phyloP scores from a whole-genome alignment of 2,888 invertebrate genomes.

The Caenorhabditis panamensis region DNA sequence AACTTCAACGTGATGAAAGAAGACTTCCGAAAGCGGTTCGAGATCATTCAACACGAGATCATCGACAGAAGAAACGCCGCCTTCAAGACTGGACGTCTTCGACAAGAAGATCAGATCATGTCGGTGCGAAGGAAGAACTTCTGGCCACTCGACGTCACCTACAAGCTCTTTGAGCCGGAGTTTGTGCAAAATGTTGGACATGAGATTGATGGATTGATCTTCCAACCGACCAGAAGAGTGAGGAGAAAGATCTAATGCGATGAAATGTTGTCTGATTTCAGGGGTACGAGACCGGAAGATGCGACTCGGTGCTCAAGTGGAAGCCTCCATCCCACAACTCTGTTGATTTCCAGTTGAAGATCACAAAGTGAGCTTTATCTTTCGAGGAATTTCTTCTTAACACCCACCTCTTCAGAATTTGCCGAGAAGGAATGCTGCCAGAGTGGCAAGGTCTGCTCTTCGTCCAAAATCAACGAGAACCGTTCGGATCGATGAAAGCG shows the following conservation, averaged over 20 bases:
- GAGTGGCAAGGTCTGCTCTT: constrained; percentile 80
- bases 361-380: constrained; percentile 84
- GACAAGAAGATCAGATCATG: constrained; percentile 67
- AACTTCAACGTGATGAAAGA: constrained; percentile 88
- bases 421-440: constrained; percentile 78
- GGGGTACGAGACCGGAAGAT: constrained; percentile 90
- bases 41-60: constrained; percentile 86
- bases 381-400: not conserved
- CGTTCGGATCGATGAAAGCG: constrained; percentile 87
- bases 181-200: constrained; percentile 91
- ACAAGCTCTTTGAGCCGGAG: constrained; percentile 84
- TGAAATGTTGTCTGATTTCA: constrained; percentile 81
- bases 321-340: constrained; percentile 95
- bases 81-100: constrained; percentile 85
- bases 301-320: constrained; percentile 94
- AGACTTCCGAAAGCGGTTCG: constrained; percentile 88
- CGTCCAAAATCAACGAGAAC: constrained; percentile 83
- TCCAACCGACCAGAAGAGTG: constrained; percentile 92
- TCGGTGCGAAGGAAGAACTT: constrained; percentile 89
- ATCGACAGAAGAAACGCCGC: constrained; percentile 86
- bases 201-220: constrained; percentile 97
- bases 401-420: constrained; percentile 12
- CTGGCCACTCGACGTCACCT: constrained; percentile 39
- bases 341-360: constrained; percentile 93
- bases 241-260: constrained; percentile 71